A percentile compares a stretch with the other conserved stretches of the same genome.
phyloP scores from a whole-genome alignment of 2,113 vertebrate species.

The Diadophis punctatus region DNA sequence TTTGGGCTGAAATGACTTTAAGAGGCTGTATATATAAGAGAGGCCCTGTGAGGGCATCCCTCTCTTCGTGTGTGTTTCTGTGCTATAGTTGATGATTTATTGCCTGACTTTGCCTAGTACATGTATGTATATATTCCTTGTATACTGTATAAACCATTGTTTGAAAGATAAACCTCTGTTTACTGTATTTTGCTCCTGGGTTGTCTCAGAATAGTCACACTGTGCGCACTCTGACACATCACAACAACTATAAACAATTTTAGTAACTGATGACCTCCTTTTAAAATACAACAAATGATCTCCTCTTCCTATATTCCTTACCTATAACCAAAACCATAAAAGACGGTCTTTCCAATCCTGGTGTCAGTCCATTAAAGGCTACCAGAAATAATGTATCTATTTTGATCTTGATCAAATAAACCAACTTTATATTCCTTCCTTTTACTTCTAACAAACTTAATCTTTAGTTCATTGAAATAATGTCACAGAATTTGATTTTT shows the following conservation, averaged over 20 bases:
- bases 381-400: neutral
- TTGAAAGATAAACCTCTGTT: too few species aligned
- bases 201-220: too few species aligned
- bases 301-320: neutral
- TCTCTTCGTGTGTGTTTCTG: too few species aligned
- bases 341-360: neutral
- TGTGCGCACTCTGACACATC: neutral
- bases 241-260: neutral
- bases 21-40: too few species aligned
- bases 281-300: neutral
- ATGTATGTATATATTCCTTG: too few species aligned
- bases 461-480: neutral
- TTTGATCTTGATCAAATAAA: neutral
- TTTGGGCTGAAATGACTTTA: too few species aligned
- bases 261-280: neutral
- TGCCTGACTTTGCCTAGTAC: too few species aligned
- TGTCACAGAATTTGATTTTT: neutral
- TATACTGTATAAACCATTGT: too few species aligned
- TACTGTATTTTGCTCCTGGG: too few species aligned
- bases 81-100: too few species aligned
- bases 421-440: neutral
- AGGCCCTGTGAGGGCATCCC: too few species aligned
- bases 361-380: neutral
- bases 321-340: neutral
- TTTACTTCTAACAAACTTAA: neutral